These are phyloP conservation scores for Orthosia cruda DNA, from an alignment of 2,888 invertebrate genomes.

Conservation along the genomic window DNA sequence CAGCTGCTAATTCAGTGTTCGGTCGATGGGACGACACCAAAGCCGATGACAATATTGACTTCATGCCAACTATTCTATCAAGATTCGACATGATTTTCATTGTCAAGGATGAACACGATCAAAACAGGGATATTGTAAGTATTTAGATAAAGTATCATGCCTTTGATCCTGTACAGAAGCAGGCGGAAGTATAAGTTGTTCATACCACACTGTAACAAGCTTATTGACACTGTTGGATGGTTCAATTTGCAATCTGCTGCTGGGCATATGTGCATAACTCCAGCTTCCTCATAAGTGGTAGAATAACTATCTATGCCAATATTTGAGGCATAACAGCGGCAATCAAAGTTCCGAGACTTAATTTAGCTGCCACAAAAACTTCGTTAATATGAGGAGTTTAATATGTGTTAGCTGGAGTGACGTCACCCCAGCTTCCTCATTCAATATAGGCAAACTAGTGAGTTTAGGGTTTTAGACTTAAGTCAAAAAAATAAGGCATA, in stretches of 20 bases:
- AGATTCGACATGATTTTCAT: conserved; percentile 99
- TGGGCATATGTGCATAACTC: no score
- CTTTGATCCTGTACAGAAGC: not conserved
- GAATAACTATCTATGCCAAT: no score
- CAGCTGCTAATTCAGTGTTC: conserved; percentile 99
- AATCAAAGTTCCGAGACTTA: no score
- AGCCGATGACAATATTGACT: conserved; percentile 99
- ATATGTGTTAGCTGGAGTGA: no score
- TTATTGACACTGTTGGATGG: not conserved
- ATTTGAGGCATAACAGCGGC: no score
- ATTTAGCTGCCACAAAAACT: no score
- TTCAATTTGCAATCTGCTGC: not conserved
- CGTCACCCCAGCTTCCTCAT: no score
- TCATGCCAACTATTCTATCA: conserved; percentile 99
- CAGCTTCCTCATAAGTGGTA: no score
- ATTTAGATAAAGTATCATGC: not conserved
- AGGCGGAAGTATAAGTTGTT: not conserved
- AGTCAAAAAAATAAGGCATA: no score
- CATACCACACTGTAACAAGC: not conserved
- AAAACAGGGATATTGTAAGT: conserved; percentile 96
- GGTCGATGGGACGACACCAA: conserved; percentile 99
- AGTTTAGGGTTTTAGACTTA: no score
- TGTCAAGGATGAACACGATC: conserved; percentile 99
- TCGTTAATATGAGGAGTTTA: no score
- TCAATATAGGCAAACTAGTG: no score